These are phyloP conservation scores for Clarias macrocephalus DNA, from an alignment of 2,113 vertebrate species.

Conservation along the genomic window DNA sequence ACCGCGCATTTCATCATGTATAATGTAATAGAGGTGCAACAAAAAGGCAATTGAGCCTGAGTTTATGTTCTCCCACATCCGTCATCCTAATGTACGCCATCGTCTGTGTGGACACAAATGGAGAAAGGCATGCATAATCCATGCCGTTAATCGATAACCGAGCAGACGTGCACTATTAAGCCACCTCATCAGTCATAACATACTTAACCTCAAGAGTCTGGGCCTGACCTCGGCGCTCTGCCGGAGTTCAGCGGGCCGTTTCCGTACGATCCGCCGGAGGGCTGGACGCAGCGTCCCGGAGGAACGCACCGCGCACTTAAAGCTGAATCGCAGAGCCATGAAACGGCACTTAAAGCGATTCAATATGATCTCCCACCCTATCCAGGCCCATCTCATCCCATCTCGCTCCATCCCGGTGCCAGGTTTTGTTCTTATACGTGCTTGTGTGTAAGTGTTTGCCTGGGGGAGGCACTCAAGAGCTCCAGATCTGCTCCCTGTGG, in stretches of 20 bases:
- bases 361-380: background rate
- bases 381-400: background rate
- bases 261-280: slow-evolving; percentile 17
- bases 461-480: slow-evolving; percentile 64
- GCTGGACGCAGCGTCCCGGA: slow-evolving; percentile 27
- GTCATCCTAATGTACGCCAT: slow-evolving; percentile 46
- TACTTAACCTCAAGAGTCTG: slow-evolving; percentile 55
- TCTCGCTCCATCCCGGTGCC: background rate
- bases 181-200: slow-evolving; percentile 65
- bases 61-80: slow-evolving; percentile 47
- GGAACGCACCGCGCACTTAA: slow-evolving; percentile 50
- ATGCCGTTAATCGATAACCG: slow-evolving; percentile 61
- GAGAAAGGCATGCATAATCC: slow-evolving; percentile 56
- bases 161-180: slow-evolving; percentile 63
- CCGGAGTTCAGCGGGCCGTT: slow-evolving; percentile 24
- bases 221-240: slow-evolving; percentile 32
- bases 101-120: slow-evolving; percentile 49
- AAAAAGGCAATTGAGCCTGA: slow-evolving; percentile 41
- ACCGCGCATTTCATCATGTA: slow-evolving; percentile 39
- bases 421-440: slow-evolving; percentile 25
- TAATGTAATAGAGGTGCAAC: slow-evolving; percentile 47
- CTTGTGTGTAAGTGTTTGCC: slow-evolving; percentile 61
- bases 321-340: slow-evolving; percentile 48
- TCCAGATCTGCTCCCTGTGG: slow-evolving; percentile 62
- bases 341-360: slow-evolving; percentile 47